Evolutionary conservation across 2,113 vertebrate species (phyloP).

Genomic region (Girardinichthys multiradiatus): DNA sequence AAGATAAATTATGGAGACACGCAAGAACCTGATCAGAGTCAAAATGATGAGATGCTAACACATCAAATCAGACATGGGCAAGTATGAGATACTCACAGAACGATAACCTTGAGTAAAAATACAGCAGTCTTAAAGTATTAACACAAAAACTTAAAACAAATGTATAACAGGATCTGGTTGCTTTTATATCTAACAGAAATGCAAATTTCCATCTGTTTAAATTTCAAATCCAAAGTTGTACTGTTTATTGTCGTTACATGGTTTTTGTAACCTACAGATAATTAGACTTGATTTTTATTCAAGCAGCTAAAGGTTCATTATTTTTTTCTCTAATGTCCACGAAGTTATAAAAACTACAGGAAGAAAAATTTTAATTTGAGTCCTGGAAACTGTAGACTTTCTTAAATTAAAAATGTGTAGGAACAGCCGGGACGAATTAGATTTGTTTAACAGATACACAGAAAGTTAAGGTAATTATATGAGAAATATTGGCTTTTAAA

Average conservation of each 20-base stretch:
- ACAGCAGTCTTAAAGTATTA: too few relatives aligned
- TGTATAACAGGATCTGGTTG: too few relatives aligned
- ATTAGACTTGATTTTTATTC: not conserved
- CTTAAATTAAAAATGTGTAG: not conserved
- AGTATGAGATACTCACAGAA: not conserved
- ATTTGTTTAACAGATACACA: too few relatives aligned
- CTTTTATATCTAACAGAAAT: too few relatives aligned
- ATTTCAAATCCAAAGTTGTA: not conserved
- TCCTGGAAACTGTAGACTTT: not conserved
- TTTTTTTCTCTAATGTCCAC: not conserved
- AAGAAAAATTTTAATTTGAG: not conserved
- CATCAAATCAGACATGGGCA: not conserved
- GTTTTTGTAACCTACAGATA: not conserved
- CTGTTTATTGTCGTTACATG: too few relatives aligned
- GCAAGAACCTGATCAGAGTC: not conserved
- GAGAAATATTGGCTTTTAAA: too few relatives aligned
- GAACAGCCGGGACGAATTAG: too few relatives aligned
- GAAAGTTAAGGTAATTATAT: too few relatives aligned
- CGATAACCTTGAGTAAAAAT: not conserved
- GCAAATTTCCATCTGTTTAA: not conserved
- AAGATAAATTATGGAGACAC: not conserved
- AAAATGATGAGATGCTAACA: constrained; percentile 8
- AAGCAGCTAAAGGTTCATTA: not conserved
- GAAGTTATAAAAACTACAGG: not conserved
- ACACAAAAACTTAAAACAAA: too few relatives aligned